These are phyloP conservation scores for Nycteola revayana DNA, from an alignment of 2,888 invertebrate genomes.

Conservation along the genomic window DNA sequence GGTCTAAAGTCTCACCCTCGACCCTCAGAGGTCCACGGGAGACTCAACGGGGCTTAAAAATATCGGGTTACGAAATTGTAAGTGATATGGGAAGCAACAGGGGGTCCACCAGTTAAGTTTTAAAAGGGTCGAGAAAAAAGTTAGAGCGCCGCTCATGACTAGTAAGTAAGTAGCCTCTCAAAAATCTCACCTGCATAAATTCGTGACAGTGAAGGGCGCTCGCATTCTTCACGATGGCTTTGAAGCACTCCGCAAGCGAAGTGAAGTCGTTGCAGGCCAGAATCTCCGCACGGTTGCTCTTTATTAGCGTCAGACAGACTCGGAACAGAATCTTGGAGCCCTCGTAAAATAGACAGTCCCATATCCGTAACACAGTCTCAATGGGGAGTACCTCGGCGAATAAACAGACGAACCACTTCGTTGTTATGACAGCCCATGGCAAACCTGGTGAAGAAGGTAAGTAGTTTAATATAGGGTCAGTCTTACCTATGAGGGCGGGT, in stretches of 20 bases:
- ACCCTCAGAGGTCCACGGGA: too few relatives aligned
- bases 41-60: too few relatives aligned
- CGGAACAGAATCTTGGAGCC: slow-evolving; percentile 96
- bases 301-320: slow-evolving; percentile 92
- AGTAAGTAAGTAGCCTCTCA: too few relatives aligned
- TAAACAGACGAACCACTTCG: slow-evolving; percentile 98
- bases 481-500: too few relatives aligned
- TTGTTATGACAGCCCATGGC: slow-evolving; percentile 94
- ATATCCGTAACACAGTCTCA: slow-evolving; percentile 96
- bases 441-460: slow-evolving; percentile 74
- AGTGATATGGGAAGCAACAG: too few relatives aligned
- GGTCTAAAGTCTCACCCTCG: too few relatives aligned
- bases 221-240: slow-evolving; percentile 89
- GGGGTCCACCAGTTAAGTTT: too few relatives aligned
- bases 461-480: background rate
- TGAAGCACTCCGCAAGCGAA: slow-evolving; percentile 91
- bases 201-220: slow-evolving; percentile 92
- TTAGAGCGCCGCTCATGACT: too few relatives aligned
- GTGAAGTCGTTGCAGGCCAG: slow-evolving; percentile 91
- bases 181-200: slow-evolving; percentile 90
- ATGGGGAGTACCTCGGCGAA: slow-evolving; percentile 96
- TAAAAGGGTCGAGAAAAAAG: too few relatives aligned
- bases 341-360: slow-evolving; percentile 98
- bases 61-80: too few relatives aligned
- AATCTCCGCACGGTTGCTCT: slow-evolving; percentile 86